phyloP scores from a whole-genome alignment of 2,113 vertebrate genomes.

The Dipodomys ordii region DNA sequence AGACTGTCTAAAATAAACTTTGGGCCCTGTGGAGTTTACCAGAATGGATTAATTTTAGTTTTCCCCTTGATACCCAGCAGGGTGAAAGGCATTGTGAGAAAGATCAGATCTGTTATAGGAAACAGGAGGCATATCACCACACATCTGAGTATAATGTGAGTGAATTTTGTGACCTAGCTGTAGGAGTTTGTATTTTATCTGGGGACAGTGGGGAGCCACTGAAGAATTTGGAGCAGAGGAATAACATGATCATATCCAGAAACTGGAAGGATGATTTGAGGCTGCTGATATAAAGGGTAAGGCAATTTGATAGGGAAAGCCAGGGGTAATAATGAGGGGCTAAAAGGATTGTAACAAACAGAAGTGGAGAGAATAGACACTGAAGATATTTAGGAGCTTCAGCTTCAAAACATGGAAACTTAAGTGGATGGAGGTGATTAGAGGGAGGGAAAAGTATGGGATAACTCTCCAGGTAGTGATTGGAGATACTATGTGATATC shows the following conservation, averaged over 20 bases:
- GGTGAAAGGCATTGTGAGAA: slow-evolving; percentile 54
- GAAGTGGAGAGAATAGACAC: not conserved
- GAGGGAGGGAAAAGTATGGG: not conserved
- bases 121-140: slow-evolving; percentile 45
- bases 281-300: slow-evolving; percentile 15
- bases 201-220: slow-evolving; percentile 63
- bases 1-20: slow-evolving; percentile 69
- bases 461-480: not conserved
- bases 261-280: slow-evolving; percentile 62
- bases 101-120: slow-evolving; percentile 67
- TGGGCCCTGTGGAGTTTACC: slow-evolving; percentile 53
- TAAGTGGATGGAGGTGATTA: not conserved
- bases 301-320: slow-evolving; percentile 36
- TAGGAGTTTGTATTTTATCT: slow-evolving; percentile 69
- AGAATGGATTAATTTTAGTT: slow-evolving; percentile 76
- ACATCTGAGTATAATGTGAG: slow-evolving; percentile 63
- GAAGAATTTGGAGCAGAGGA: slow-evolving; percentile 72
- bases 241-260: slow-evolving; percentile 61
- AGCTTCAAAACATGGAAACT: not conserved
- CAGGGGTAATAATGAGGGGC: slow-evolving; percentile 8
- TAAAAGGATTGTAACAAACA: not conserved
- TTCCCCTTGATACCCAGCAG: slow-evolving; percentile 59
- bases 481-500: not conserved
- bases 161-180: slow-evolving; percentile 69
- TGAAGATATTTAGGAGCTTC: not conserved